phyloP scores from a whole-genome alignment of 1,140 invertebrate genomes.

The Drosophila santomea region DNA sequence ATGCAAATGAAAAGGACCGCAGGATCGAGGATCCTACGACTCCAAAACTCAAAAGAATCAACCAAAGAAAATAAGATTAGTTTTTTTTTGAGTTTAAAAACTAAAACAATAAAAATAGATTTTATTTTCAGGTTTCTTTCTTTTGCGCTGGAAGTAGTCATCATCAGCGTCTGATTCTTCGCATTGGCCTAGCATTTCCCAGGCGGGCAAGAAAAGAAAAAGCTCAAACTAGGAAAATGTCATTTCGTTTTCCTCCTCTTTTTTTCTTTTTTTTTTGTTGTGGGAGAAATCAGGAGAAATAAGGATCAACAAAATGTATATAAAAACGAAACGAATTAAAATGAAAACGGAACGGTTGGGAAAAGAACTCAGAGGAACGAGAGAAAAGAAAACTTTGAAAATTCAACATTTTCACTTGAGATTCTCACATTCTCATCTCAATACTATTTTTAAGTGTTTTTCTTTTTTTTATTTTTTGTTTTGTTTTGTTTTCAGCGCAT shows the following conservation, averaged over 20 bases:
- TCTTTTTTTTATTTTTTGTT: slow-evolving; percentile 6
- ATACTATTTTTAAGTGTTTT: slow-evolving; percentile 39
- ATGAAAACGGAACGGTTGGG: slow-evolving; percentile 24
- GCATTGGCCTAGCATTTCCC: slow-evolving; percentile 41
- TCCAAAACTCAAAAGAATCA: slow-evolving; percentile 22
- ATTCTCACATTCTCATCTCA: slow-evolving; percentile 52
- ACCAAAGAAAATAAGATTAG: slow-evolving; percentile 26
- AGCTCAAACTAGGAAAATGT: slow-evolving; percentile 81
- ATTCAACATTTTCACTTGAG: slow-evolving; percentile 46
- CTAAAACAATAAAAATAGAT: slow-evolving; percentile 32
- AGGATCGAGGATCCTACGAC: slow-evolving; percentile 8
- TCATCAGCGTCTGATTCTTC: slow-evolving; percentile 30
- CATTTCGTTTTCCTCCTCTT: slow-evolving; percentile 40
- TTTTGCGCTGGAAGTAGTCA: slow-evolving; percentile 19
- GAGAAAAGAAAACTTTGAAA: slow-evolving; percentile 56
- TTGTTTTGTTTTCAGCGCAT: slow-evolving; percentile 78
- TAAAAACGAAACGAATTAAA: slow-evolving; percentile 20
- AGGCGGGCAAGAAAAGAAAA: slow-evolving; percentile 84
- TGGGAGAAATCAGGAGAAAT: slow-evolving; percentile 31
- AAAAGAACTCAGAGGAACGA: slow-evolving; percentile 55
- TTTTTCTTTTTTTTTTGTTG: slow-evolving; percentile 23
- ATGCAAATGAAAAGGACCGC: slow-evolving; percentile 33
- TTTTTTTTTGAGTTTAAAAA: slow-evolving; percentile 15
- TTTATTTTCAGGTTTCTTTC: slow-evolving; percentile 47
- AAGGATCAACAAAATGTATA: slow-evolving; percentile 18